phyloP scores from a whole-genome alignment of 2,888 invertebrate genomes.

The Lymantria monacha region DNA sequence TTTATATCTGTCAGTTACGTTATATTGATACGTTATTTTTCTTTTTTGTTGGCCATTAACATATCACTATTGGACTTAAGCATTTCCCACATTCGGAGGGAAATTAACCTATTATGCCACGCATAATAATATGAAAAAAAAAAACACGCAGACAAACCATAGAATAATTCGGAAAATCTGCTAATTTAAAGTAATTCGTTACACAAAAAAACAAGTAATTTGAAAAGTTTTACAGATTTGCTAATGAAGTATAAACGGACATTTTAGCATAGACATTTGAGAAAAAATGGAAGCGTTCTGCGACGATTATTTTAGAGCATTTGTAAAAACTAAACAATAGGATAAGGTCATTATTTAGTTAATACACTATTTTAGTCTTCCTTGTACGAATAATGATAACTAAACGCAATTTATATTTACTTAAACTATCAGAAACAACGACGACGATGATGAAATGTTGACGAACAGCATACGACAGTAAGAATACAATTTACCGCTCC shows the following conservation, averaged over 20 bases:
- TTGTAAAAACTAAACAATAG: slow-evolving; percentile 13
- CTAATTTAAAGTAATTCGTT: neutral
- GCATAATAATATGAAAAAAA: too few species aligned
- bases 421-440: too few species aligned
- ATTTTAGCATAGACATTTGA: neutral
- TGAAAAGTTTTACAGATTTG: too few species aligned
- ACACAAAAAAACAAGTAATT: neutral
- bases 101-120: too few species aligned
- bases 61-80: too few species aligned
- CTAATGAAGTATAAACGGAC: neutral
- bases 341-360: slow-evolving; percentile 6
- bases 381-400: slow-evolving; percentile 4
- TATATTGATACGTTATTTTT: too few species aligned
- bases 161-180: neutral
- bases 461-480: too few species aligned
- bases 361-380: slow-evolving; percentile 13
- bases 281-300: neutral
- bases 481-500: too few species aligned
- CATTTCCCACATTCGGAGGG: too few species aligned
- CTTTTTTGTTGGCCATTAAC: too few species aligned
- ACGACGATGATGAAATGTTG: too few species aligned
- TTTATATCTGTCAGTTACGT: too few species aligned
- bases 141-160: neutral
- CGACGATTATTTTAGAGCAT: neutral
- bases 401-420: neutral